These are phyloP conservation scores for Spodoptera frugiperda DNA, from an alignment of 1,140 invertebrate genomes.

Conservation along the genomic window DNA sequence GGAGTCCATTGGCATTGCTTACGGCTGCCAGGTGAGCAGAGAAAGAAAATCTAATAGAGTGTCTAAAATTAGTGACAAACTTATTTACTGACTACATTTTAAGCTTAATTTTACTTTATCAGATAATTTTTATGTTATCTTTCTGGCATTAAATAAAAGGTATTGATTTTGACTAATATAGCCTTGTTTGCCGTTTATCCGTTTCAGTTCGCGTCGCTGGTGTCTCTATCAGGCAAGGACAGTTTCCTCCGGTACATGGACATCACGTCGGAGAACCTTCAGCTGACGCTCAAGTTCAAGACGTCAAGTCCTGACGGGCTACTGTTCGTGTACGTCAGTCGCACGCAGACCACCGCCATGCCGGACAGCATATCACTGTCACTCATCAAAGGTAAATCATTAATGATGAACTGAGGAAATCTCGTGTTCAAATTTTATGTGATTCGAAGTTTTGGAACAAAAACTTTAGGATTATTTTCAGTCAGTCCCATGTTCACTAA, in stretches of 20 bases:
- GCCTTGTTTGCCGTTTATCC: not conserved
- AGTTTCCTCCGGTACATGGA: slow-evolving; percentile 90
- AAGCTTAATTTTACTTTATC: too few species aligned
- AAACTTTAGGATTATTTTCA: too few species aligned
- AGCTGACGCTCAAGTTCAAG: slow-evolving; percentile 96
- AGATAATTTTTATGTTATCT: too few species aligned
- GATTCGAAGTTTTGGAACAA: too few species aligned
- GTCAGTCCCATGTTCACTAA: too few species aligned
- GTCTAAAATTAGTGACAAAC: too few species aligned
- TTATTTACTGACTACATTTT: too few species aligned
- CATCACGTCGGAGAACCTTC: slow-evolving; percentile 86
- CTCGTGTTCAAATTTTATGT: too few species aligned
- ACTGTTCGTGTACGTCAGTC: slow-evolving; percentile 87
- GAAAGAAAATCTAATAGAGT: too few species aligned
- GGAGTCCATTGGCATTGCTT: slow-evolving; percentile 92
- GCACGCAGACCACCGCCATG: slow-evolving; percentile 71
- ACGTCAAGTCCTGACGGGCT: slow-evolving; percentile 92
- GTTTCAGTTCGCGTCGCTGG: slow-evolving; percentile 87
- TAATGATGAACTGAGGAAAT: too few species aligned
- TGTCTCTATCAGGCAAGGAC: slow-evolving; percentile 84
- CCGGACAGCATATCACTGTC: slow-evolving; percentile 76
- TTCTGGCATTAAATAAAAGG: too few species aligned
- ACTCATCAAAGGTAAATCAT: slow-evolving; percentile 65
- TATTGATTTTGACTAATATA: not conserved
- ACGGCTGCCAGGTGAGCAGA: slow-evolving; percentile 93